Evolutionary conservation across 2,888 invertebrate genomes (phyloP).

Genomic region (Blomia tropicalis): DNA sequence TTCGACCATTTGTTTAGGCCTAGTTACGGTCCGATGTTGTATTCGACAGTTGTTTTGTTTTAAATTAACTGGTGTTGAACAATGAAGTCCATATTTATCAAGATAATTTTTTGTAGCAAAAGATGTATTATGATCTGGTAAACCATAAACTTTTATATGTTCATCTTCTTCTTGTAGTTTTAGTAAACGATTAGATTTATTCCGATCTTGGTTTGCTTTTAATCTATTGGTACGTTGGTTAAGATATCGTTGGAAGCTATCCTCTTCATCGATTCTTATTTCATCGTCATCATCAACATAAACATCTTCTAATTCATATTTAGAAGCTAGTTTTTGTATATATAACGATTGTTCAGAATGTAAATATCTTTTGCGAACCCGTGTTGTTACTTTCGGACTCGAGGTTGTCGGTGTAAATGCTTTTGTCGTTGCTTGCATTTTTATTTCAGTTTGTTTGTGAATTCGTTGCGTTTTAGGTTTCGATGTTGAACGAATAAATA

Average conservation of each 20-base stretch:
- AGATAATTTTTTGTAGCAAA: conserved; percentile 23
- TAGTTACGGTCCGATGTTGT: no score
- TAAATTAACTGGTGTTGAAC: conserved; percentile 21
- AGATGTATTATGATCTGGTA: conserved; percentile 16
- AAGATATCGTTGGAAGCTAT: background rate
- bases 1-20: no score
- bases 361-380: background rate
- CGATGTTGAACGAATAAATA: background rate
- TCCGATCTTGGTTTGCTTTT: background rate
- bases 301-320: conserved; percentile 18
- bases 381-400: background rate
- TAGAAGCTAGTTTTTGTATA: conserved; percentile 19
- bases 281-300: background rate
- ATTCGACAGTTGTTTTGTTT: no score
- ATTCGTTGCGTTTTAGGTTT: background rate
- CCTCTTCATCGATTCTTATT: background rate
- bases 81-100: conserved; percentile 20
- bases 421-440: background rate
- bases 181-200: background rate
- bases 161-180: background rate
- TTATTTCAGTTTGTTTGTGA: background rate
- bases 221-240: background rate
- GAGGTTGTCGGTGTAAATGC: background rate
- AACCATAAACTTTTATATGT: conserved; percentile 16
- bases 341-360: conserved; percentile 21